Base-by-base conservation (phyloP, 2,113 vertebrate species). In the Burhinus bistriatus region DNA sequence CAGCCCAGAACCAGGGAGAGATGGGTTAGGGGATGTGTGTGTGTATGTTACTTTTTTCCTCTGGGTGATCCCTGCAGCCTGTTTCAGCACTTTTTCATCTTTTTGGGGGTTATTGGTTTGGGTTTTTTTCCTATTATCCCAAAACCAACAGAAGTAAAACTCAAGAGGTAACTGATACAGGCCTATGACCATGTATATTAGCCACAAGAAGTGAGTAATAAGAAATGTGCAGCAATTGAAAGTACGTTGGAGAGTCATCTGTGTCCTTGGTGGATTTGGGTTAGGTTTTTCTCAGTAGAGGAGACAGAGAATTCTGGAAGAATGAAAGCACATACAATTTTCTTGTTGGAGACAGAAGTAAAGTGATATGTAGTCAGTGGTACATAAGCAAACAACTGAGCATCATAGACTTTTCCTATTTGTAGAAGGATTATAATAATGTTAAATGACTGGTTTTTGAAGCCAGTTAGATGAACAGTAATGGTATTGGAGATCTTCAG, bases 201-300 rank as follows among this genome's bases (percentile, higher is more conserved):
- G 11, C 9, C 21, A 45, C n/a, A 85, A 59, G n/a, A 32, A 27
- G 6, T 22, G 11, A 13, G 64, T 59, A 65, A 65, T 54, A 71
- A 90, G 29, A 84, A 79, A 83, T 12, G 2, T 83, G n/a, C 20
- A 49, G 3, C 7, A 61, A 34, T 69, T 61, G 30, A 9, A 9
- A 78, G 9, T 52, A 47, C 0, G 0, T n/a, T 57, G 17, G 32
- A 70, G 26, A 76, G 4, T 44, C 2, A 27, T 36, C 64, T 83
- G 47, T 71, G 8, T 26, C 40, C 42, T 68, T 12, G 2, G 27
- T 77, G 45, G 15, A n/a, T 70, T 81, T 90, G 17, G 9, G 6
- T 27, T 6, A 1, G 4, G 2, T 26, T 52, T 71, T 76, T 86
- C 55, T 62, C 27, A 21, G n/a, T 76, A 25, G n/a, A 64, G 34